phyloP scores from a whole-genome alignment of 2,113 vertebrate species.

The Erythrolamprus reginae region DNA sequence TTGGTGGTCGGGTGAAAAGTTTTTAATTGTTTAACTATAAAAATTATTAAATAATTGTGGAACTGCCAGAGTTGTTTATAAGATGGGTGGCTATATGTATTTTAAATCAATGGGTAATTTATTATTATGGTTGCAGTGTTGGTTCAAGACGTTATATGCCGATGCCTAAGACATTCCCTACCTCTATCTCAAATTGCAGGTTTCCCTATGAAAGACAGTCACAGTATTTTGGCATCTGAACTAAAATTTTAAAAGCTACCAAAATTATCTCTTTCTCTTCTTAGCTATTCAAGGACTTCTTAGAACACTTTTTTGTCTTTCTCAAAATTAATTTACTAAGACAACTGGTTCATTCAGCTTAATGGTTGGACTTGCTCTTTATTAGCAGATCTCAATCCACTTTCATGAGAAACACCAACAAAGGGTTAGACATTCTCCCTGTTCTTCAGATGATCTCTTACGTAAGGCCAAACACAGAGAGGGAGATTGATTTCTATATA shows the following conservation, averaged over 20 bases:
- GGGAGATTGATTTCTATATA: background rate
- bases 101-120: background rate
- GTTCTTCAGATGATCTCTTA: background rate
- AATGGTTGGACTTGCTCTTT: background rate
- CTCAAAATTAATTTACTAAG: background rate
- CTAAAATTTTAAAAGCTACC: background rate
- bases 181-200: background rate
- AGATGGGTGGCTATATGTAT: background rate
- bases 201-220: background rate
- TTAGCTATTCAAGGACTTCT: background rate
- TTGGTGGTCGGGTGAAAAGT: background rate
- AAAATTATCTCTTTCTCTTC: background rate
- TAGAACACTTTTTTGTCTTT: background rate
- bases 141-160: background rate
- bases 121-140: background rate
- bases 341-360: background rate
- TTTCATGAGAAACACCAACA: background rate
- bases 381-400: background rate
- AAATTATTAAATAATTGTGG: background rate
- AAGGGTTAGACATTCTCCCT: background rate
- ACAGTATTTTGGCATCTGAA: background rate
- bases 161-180: background rate
- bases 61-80: background rate
- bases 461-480: background rate
- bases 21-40: background rate